Conservation (phyloP, 1,140 invertebrate species). For the Drosophila tsacasi region DNA sequence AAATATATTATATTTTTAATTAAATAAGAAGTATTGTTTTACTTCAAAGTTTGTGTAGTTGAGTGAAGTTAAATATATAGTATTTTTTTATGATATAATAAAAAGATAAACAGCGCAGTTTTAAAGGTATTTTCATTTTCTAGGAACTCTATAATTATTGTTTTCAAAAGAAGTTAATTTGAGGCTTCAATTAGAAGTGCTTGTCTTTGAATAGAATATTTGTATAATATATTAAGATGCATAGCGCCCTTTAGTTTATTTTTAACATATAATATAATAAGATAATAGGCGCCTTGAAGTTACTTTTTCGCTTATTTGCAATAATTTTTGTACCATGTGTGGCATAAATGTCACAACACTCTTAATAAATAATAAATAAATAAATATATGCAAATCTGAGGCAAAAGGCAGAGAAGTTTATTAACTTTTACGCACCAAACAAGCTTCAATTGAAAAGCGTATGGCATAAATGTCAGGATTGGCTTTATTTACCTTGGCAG, state of each 20-base stretch:
- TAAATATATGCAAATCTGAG: background rate
- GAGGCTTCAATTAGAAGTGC: no score
- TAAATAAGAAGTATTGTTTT: no score
- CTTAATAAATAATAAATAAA: background rate
- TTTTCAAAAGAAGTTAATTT: no score
- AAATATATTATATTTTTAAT: background rate
- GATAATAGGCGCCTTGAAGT: background rate
- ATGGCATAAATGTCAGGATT: background rate
- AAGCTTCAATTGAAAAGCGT: background rate
- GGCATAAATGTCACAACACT: background rate
- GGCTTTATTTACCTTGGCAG: background rate
- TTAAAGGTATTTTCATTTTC: no score
- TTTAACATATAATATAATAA: background rate
- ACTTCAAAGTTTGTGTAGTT: no score
- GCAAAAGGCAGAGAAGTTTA: background rate
- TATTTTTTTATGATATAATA: no score
- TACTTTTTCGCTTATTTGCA: background rate
- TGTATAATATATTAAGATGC: no score
- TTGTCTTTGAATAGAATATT: no score
- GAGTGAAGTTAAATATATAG: no score
- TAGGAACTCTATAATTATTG: no score
- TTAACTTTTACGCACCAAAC: background rate
- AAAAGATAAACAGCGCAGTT: no score
- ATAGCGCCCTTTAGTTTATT: no score
- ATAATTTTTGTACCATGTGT: background rate